phyloP scores from a whole-genome alignment of 2,888 invertebrate species.

The Erynnis tages region DNA sequence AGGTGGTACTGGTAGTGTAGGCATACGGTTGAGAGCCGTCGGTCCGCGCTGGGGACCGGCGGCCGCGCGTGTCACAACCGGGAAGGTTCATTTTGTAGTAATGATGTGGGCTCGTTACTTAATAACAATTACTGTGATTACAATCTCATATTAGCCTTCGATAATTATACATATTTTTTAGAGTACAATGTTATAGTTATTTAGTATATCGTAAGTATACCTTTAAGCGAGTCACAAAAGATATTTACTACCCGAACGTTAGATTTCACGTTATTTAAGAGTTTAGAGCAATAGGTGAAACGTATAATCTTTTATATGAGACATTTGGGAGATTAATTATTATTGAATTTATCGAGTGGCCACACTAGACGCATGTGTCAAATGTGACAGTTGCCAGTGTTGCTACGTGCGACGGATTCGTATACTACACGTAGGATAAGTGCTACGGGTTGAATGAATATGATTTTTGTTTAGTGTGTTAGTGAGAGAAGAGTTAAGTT shows the following conservation, averaged over 20 bases:
- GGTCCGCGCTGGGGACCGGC: conserved; percentile 27
- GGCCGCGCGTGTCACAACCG: conserved; percentile 42
- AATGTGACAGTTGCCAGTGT: conserved; percentile 28
- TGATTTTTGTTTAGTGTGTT: conserved; percentile 62
- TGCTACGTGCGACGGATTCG: conserved; percentile 27
- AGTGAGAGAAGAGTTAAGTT: conserved; percentile 61
- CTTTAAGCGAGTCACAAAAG: conserved; percentile 77
- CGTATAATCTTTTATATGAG: conserved; percentile 76
- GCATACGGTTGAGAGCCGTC: conserved; percentile 51
- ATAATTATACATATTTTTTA: conserved; percentile 82
- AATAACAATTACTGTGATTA: conserved; percentile 80
- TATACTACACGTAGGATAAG: conserved; percentile 33
- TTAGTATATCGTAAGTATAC: conserved; percentile 75
- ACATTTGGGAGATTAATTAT: conserved; percentile 55
- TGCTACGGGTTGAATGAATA: conserved; percentile 43
- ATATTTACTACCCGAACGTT: conserved; percentile 77
- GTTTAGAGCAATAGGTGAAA: conserved; percentile 73
- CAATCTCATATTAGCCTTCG: conserved; percentile 81
- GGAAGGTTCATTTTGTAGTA: conserved; percentile 71
- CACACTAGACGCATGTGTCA: conserved; percentile 37
- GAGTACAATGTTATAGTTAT: conserved; percentile 82
- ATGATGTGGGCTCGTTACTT: conserved; percentile 79
- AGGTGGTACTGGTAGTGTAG: conserved; percentile 52
- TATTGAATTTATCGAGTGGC: conserved; percentile 54
- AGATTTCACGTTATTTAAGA: conserved; percentile 74